A percentile compares a stretch with the other conserved stretches of the same genome.
phyloP scores from a whole-genome alignment of 2,113 vertebrate species.

The Larimichthys polyactis region DNA sequence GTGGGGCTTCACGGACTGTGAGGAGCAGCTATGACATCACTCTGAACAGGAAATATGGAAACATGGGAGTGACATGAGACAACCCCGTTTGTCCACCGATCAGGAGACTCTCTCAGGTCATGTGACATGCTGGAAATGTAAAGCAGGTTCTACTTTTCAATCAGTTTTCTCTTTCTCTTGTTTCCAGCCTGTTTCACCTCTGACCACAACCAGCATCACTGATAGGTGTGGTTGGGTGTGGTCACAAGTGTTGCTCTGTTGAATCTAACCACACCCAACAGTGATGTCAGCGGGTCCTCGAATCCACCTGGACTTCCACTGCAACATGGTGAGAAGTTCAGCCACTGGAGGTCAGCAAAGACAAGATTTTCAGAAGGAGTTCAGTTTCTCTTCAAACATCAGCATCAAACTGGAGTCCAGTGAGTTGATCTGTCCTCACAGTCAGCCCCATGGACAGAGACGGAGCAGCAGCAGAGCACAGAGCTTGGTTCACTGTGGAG shows the following conservation, averaged over 20 bases:
- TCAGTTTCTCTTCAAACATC: background rate
- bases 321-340: background rate
- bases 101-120: background rate
- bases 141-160: background rate
- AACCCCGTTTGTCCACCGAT: background rate
- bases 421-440: background rate
- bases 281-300: background rate
- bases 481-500: background rate
- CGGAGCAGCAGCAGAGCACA: constrained; percentile 19
- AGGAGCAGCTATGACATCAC: background rate
- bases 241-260: no score
- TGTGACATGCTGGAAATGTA: background rate
- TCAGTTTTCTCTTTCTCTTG: no score
- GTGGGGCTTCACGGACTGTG: background rate
- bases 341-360: constrained; percentile 12
- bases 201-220: background rate
- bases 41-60: background rate
- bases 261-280: no score
- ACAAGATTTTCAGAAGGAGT: background rate
- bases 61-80: background rate
- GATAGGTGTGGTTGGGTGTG: no score
- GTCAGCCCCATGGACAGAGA: constrained; percentile 44
- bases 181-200: background rate
- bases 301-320: background rate
- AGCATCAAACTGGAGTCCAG: background rate